Percentiles rank a stretch among this genome's conserved stretches.
These are phyloP conservation scores for Otolemur garnettii DNA, from an alignment of 2,113 vertebrate species.

Conservation along the genomic window DNA sequence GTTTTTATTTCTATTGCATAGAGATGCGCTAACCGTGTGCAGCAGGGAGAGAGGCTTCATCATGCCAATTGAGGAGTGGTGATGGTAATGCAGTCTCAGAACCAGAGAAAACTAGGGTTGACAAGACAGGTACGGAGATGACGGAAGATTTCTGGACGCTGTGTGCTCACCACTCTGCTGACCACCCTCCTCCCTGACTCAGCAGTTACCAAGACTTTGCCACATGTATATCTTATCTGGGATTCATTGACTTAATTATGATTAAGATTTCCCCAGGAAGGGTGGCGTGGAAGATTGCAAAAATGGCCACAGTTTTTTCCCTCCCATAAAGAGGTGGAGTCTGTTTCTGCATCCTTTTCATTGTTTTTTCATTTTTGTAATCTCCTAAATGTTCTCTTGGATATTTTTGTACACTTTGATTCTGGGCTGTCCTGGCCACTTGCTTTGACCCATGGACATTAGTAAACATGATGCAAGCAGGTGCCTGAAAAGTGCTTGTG, in stretches of 20 bases:
- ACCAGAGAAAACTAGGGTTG: background rate
- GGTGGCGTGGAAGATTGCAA: background rate
- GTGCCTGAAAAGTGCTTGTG: background rate
- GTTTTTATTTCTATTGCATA: background rate
- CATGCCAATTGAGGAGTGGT: background rate
- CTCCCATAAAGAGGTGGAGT: background rate
- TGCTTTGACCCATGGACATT: background rate
- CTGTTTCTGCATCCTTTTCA: background rate
- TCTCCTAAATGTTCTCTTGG: too few species aligned
- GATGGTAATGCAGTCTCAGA: too few species aligned
- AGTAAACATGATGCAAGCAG: background rate
- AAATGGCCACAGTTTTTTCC: background rate
- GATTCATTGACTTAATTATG: background rate
- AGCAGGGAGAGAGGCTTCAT: fast-evolving
- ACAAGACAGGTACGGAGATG: fast-evolving
- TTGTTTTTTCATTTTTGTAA: too few species aligned
- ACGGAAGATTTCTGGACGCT: fast-evolving
- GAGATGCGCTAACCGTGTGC: too few species aligned
- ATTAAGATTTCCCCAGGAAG: background rate
- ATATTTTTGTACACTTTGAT: background rate
- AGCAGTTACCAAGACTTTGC: background rate
- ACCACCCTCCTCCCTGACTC: fast-evolving
- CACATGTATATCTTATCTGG: background rate
- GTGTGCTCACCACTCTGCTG: background rate
- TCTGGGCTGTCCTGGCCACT: background rate